Evolutionary conservation across 2,113 vertebrate species (phyloP), one percentile per base, ranked within the genome.

Genomic region (Chrysochloris asiatica): DNA sequence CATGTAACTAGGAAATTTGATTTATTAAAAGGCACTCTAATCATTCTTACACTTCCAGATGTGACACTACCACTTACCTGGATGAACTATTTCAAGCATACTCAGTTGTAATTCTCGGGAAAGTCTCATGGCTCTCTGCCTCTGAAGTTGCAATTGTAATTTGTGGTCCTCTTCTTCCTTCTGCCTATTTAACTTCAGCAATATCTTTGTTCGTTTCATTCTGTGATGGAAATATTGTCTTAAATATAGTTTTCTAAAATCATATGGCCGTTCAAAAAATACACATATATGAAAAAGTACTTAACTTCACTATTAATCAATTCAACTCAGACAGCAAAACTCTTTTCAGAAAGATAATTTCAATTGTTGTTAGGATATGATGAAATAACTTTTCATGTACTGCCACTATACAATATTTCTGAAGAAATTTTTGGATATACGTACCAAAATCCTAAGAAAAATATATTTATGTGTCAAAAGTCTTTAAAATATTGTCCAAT

Each of bases 91-190:
- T 97, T 99, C 98, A 86, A 99, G 98, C 72, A 99, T 96, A 36
- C 97, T 97, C 77, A 99, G 98, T 93, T 98, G 98, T 89, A 97
- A 97, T 94, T 99, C 98, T 93, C 98, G 98, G 95, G 99, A 99
- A 90, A 96, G 72, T 92, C 99, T 98, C 96, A 98, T 98, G 48
- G 98, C 98, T 96, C 98, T 98, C 94, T 98, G 98, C 92, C 98
- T 98, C 90, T 98, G 98, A 95, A 99, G 96, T 89, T 98, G 98
- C 93, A 99, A 93, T 97, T 98, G 96, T 69, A 98, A 97, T 84
- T 94, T 98, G 12, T 98, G 92, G 73, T 98, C 97, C 83, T 99
- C 98, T 36, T 99, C 98, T 94, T 98, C 98, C 47, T 96, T 98
- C 90, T 97, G 96, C 13, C 95, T 98, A 89, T 97, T 97, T 59